Conservation (phyloP, 2,797 vertebrate genomes). For the Oophaga sylvatica region DNA sequence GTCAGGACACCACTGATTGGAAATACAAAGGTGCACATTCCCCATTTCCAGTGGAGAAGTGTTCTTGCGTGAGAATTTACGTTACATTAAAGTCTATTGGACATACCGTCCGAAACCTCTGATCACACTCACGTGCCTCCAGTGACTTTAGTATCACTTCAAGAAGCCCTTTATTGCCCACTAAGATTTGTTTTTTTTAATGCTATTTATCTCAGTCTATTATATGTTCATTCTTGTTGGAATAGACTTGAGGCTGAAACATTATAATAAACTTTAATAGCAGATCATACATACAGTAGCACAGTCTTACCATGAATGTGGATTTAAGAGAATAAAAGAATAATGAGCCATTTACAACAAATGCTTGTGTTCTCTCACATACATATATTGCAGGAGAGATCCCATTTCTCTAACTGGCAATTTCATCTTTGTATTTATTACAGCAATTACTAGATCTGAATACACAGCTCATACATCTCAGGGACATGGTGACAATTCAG, state of each 20-base stretch:
- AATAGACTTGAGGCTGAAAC: not conserved
- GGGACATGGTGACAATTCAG: constrained; percentile 58
- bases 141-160: no score
- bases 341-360: not conserved
- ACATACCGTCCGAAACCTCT: no score
- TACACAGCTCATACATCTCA: constrained; percentile 42
- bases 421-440: constrained; percentile 8
- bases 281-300: no score
- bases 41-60: no score
- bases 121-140: no score
- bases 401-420: constrained; percentile 4
- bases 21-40: no score
- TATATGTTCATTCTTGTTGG: not conserved
- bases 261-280: not conserved
- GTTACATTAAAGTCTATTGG: no score
- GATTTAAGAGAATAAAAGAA: not conserved
- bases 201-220: not conserved
- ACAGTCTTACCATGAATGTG: not conserved
- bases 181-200: not conserved
- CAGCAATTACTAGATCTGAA: constrained; percentile 16
- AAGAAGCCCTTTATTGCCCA: no score
- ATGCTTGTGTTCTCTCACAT: not conserved
- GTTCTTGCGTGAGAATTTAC: no score
- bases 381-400: not conserved
- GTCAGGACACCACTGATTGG: no score